phyloP scores from a whole-genome alignment of 1,140 invertebrate species.

The Ooceraea biroi region DNA sequence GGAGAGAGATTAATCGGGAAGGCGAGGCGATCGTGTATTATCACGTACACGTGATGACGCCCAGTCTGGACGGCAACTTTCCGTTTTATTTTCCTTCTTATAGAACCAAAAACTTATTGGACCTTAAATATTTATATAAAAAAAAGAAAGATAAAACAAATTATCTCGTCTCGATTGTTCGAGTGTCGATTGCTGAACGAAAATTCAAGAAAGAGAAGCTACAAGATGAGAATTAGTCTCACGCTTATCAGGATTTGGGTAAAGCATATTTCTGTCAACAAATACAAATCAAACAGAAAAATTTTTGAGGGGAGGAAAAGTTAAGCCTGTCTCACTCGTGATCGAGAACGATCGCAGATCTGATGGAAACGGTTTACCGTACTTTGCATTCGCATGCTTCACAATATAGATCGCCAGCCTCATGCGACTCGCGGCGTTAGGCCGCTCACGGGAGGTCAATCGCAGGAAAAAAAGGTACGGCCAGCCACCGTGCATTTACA shows the following conservation, averaged over 20 bases:
- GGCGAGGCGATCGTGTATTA: not conserved
- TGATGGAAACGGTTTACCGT: not conserved
- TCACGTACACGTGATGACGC: not conserved
- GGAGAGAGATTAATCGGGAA: constrained; percentile 28
- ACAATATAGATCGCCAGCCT: constrained; percentile 6
- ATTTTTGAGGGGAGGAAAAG: too few relatives aligned
- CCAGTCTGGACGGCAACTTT: not conserved
- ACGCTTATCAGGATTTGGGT: too few relatives aligned
- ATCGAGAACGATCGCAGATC: too few relatives aligned
- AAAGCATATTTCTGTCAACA: too few relatives aligned
- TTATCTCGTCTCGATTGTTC: too few relatives aligned
- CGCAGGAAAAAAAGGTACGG: constrained; percentile 22
- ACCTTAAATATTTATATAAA: not conserved
- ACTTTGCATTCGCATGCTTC: not conserved
- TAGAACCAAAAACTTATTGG: not conserved
- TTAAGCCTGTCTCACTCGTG: too few relatives aligned
- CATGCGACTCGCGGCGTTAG: not conserved
- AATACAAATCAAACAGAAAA: too few relatives aligned
- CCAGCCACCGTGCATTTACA: constrained; percentile 20
- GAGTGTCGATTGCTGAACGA: too few relatives aligned
- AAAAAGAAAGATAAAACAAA: too few relatives aligned
- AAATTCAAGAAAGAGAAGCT: too few relatives aligned
- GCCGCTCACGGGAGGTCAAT: not conserved
- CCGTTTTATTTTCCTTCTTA: not conserved
- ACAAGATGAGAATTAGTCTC: too few relatives aligned